phyloP scores from a whole-genome alignment of 1,140 invertebrate genomes.

The Pseudomyrmex cubaensis region DNA sequence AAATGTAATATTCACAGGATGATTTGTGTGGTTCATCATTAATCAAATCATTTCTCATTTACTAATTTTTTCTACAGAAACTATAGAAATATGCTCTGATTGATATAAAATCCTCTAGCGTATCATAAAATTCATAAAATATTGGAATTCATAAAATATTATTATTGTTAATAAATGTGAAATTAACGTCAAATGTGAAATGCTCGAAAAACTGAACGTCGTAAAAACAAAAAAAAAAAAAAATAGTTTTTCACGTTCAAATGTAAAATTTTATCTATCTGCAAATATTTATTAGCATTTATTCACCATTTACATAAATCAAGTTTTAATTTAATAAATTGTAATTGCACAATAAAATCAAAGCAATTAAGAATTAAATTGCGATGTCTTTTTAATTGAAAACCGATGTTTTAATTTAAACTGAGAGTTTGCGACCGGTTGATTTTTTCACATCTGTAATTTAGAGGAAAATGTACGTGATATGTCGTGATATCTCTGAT shows the following conservation, averaged over 20 bases:
- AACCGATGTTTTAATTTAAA: neutral
- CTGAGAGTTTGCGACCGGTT: too few relatives aligned
- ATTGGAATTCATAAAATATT: neutral
- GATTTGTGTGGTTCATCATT: too few relatives aligned
- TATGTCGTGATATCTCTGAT: neutral
- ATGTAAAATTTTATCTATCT: too few relatives aligned
- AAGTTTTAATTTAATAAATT: too few relatives aligned
- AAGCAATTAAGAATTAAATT: too few relatives aligned
- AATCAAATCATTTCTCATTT: neutral
- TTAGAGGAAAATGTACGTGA: neutral
- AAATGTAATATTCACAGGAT: neutral
- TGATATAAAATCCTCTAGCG: neutral
- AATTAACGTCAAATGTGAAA: conserved; percentile 1
- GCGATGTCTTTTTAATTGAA: neutral
- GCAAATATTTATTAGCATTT: neutral
- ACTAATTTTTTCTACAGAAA: neutral
- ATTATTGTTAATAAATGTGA: neutral
- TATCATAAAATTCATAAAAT: conserved; percentile 24
- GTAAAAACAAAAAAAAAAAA: too few relatives aligned
- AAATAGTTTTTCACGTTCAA: too few relatives aligned
- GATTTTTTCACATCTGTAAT: neutral
- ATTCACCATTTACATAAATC: neutral
- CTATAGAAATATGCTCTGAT: neutral
- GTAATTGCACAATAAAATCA: too few relatives aligned
- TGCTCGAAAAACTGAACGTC: neutral